Evolutionary conservation across 2,797 vertebrate genomes (phyloP).

Genomic region (Holocentrus rufus): DNA sequence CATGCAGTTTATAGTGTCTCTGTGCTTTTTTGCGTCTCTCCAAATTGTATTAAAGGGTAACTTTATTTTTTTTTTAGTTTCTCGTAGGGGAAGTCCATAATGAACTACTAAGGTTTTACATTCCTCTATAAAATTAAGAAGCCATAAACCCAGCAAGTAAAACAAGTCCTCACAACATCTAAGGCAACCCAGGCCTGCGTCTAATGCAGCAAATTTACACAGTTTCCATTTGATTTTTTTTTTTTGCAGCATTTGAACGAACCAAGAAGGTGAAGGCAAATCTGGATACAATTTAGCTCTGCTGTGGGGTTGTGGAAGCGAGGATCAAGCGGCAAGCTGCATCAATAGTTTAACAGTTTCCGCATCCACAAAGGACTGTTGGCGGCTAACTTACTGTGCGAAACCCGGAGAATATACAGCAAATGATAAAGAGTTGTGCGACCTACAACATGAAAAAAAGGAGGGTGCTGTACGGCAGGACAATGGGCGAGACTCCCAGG

Average conservation of each 20-base stretch:
- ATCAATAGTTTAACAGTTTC: constrained; percentile 37
- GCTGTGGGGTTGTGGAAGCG: neutral
- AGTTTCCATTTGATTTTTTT: constrained; percentile 35
- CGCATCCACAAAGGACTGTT: constrained; percentile 44
- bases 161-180: neutral
- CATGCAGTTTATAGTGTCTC: neutral
- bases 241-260: neutral
- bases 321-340: constrained; percentile 12
- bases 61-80: neutral
- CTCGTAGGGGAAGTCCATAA: neutral
- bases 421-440: constrained; percentile 36
- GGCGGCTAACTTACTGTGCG: constrained; percentile 55
- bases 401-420: neutral
- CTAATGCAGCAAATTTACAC: constrained; percentile 25
- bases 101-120: neutral
- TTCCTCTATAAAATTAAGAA: neutral
- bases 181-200: constrained; percentile 36
- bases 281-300: constrained; percentile 8
- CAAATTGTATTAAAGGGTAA: neutral
- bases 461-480: constrained; percentile 49
- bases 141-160: neutral
- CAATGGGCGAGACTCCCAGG: constrained; percentile 72
- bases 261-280: neutral
- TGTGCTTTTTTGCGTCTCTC: neutral
- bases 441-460: constrained; percentile 30